These are phyloP conservation scores for Propsilocerus akamusi DNA, from an alignment of 1,140 invertebrate genomes.

Conservation along the genomic window DNA sequence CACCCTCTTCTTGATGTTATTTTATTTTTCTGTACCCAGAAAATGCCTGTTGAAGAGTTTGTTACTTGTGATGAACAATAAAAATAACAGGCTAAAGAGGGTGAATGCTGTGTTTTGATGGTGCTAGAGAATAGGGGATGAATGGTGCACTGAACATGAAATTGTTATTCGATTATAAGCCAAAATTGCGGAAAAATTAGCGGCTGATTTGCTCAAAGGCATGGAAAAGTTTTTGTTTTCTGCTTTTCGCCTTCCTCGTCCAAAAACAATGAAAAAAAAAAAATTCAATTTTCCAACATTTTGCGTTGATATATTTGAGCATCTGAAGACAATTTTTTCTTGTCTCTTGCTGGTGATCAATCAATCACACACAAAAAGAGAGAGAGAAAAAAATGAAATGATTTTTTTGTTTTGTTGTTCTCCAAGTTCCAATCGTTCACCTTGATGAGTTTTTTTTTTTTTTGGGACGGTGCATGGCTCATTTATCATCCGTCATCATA, in stretches of 20 bases:
- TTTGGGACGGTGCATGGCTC: too few species aligned
- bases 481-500: too few species aligned
- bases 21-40: too few species aligned
- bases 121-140: too few species aligned
- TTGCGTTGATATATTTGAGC: neutral
- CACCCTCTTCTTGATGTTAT: too few species aligned
- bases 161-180: conserved; percentile 24
- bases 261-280: neutral
- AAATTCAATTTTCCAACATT: neutral
- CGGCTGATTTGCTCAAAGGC: conserved; percentile 20
- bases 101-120: too few species aligned
- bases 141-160: neutral
- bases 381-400: conserved; percentile 12
- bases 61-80: too few species aligned
- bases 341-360: conserved; percentile 2
- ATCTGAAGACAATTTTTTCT: neutral
- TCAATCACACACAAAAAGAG: conserved; percentile 11
- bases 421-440: too few species aligned
- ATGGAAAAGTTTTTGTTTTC: neutral
- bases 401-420: too few species aligned
- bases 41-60: too few species aligned
- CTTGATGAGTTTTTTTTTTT: too few species aligned
- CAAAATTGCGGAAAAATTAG: conserved; percentile 27
- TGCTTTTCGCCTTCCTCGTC: neutral
- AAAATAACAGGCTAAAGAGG: too few species aligned